A percentile compares a stretch with the other conserved stretches of the same genome.
These are phyloP conservation scores for Mormoops blainvillei DNA, from an alignment of 2,113 vertebrate genomes.

Conservation along the genomic window DNA sequence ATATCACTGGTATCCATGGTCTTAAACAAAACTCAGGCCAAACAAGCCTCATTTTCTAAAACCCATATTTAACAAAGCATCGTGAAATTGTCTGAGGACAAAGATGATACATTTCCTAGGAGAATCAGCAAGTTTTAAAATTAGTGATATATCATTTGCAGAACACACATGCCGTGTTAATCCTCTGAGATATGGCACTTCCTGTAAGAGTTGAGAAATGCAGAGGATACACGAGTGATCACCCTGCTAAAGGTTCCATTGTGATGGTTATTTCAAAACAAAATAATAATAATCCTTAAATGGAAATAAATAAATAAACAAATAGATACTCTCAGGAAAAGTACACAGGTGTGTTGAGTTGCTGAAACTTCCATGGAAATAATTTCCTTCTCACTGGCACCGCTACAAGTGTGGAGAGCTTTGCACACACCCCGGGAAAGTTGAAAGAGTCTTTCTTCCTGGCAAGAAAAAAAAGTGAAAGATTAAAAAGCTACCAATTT, in stretches of 20 bases:
- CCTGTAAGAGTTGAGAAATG: not conserved
- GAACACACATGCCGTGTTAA: rapidly evolving
- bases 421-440: not conserved
- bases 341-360: not conserved
- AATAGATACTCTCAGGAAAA: not conserved
- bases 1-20: not conserved
- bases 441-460: not conserved
- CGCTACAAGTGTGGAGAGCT: not conserved
- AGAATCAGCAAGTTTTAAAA: not conserved
- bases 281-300: not conserved
- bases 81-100: not conserved
- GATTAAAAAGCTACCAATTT: not conserved
- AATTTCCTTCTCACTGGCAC: not conserved
- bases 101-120: not conserved
- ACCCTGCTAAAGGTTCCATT: not conserved
- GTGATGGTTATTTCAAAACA: not conserved
- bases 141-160: not conserved
- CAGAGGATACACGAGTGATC: rapidly evolving
- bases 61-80: not conserved
- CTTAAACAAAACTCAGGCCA: not conserved
- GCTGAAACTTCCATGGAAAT: not conserved
- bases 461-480: not conserved
- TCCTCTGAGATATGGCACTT: rapidly evolving
- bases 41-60: not conserved
- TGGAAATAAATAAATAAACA: not conserved